Evolutionary conservation across 2,113 vertebrate species (phyloP).

Genomic region (Abramis brama): DNA sequence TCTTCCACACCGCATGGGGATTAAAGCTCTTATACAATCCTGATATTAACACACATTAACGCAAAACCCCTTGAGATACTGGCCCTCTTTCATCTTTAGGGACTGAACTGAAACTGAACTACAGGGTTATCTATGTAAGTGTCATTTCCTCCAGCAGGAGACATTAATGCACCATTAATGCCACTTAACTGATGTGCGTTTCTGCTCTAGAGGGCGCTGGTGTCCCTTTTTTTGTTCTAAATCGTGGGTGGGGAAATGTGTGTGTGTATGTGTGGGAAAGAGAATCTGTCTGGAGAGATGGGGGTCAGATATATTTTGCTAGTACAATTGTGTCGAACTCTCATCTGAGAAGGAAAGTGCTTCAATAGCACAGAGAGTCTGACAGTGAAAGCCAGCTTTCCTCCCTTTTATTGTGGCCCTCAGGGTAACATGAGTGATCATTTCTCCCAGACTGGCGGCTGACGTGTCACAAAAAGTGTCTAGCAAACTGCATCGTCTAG

Average conservation of each 20-base stretch:
- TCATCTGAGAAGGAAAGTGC: constrained; percentile 33
- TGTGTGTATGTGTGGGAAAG: constrained; percentile 6
- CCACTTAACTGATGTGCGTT: neutral
- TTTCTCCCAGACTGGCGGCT: constrained; percentile 27
- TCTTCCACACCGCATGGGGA: neutral
- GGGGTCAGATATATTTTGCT: constrained; percentile 43
- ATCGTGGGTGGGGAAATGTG: constrained; percentile 1
- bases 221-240: neutral
- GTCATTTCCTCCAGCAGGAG: constrained; percentile 42
- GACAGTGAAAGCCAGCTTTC: constrained; percentile 25
- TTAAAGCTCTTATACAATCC: constrained; percentile 20
- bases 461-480: constrained; percentile 18
- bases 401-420: constrained; percentile 24
- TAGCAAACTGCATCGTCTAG: constrained; percentile 2
- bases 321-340: constrained; percentile 33
- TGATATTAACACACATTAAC: constrained; percentile 29
- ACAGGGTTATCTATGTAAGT: neutral
- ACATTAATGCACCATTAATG: constrained; percentile 1
- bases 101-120: neutral
- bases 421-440: constrained; percentile 37
- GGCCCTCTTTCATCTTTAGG: neutral
- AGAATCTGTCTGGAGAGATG: constrained; percentile 24
- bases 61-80: neutral
- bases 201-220: constrained; percentile 45
- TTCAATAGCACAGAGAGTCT: constrained; percentile 20